Evolutionary conservation across 2,113 vertebrate species (phyloP), one percentile per base, ranked within the genome.

Genomic region (Aspidoscelis tigris): DNA sequence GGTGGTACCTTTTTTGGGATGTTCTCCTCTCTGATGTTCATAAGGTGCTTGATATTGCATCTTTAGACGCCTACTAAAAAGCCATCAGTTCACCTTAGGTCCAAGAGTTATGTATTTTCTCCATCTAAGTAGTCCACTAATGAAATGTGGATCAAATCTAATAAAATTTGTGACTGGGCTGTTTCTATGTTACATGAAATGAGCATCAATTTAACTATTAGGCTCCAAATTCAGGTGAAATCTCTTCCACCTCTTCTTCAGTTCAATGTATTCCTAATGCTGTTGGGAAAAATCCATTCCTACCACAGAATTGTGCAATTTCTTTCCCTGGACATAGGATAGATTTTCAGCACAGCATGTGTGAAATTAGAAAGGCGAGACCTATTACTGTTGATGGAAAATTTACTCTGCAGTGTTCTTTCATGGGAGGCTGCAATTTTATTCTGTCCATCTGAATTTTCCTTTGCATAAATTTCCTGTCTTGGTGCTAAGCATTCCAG

Each of bases 401-500:
- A 89, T 43, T 53, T 84, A 78, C 64, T 80, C 81, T 43, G 53
- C 43, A 0, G 2, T 24, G 16, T 14, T 77, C 22, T 88, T 81
- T 71, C 84, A 61, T 64, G 64, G 26, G 47, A 44, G 72, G 50
- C 64, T 89, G 70, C 50, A 65, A 66, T 91, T 78, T 89, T 64
- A 41, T 80, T 86, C 76, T 71, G 9, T 78, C 69, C 43, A 24
- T 75, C 50, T 39, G 18, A 79, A 21, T 86, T 71, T 84, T 83
- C 76, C 53, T 84, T 66, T 41, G 47, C 73, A 68, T 4, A 80
- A 84, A 50, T 61, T 10, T 81, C 53, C 76, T 72, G 55, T 24
- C 87, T 20, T 78, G 41, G 47, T 84, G 11, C 53, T 89, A 64
- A 85, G 64, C 85, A 74, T 85, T 87, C 66, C 73, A 82, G 82